Base-by-base conservation (phyloP, 1,140 invertebrate species). In the Pararge aegeria region DNA sequence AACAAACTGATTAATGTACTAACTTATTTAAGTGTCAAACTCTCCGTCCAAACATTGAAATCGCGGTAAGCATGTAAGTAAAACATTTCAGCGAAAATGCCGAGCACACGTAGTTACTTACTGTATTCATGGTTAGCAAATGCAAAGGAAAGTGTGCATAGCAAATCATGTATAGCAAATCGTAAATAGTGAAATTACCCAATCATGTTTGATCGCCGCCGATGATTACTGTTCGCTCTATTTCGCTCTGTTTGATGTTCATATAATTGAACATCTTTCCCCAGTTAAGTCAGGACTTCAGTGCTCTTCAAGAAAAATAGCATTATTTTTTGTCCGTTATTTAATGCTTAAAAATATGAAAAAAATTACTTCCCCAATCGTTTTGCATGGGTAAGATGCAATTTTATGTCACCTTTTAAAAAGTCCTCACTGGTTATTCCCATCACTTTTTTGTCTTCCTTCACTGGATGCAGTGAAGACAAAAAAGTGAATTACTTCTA, bases 61-160 rank as follows among this genome's bases (percentile, higher is more conserved):
- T 10, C 30, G 12, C 30, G 3, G n/a, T 1, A 34, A 34, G 30
- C 30, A 34, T 34, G 10, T 10, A 34, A 12, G 30, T 12, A 12
- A 34, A 34, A 12, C 30, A 12, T 34, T 34, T 34, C 30, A 34
- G 12, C 30, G 12, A 34, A 4, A 27, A 27, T 27, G 3, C 24
- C 24, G 3, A 5, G 27, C 27, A 12, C 30, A 34, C 3, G 38
- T 42, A 42, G 16, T 18, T 18, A 18, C 18, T 13, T 10, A 16
- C 13, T 5, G 16, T 42, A 42, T 38, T 38, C 38, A 42, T 42
- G 13, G 38, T 42, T 16, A 42, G 16, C 38, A 7, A 42, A 16
- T 42, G 38, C 38, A 42, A 42, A 18, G 13, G 34, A 42, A 42
- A 42, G 38, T 42, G 38, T 42, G 38, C 38, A 42, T 42, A 18